phyloP scores from a whole-genome alignment of 2,113 vertebrate species.

The Rhynchomys soricoides region DNA sequence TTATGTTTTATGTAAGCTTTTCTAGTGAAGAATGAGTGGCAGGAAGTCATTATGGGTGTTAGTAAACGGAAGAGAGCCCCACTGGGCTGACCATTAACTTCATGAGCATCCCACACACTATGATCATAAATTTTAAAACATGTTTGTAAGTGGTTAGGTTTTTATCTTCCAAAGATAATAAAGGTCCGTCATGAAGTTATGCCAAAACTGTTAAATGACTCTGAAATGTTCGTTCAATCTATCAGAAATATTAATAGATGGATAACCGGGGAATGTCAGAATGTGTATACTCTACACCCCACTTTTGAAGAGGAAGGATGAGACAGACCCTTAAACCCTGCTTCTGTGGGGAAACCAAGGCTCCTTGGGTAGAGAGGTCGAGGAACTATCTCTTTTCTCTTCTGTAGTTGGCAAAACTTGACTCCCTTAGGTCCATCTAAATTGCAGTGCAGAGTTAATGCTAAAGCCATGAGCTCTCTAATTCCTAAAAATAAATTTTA shows the following conservation, averaged over 20 bases:
- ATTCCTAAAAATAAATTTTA: constrained; percentile 6
- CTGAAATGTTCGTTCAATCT: neutral
- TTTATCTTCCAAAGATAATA: constrained; percentile 1
- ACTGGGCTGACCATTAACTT: neutral
- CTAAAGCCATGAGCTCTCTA: neutral
- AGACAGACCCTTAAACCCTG: neutral
- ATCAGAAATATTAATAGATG: neutral
- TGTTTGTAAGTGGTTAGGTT: constrained; percentile 38
- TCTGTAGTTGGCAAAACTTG: neutral
- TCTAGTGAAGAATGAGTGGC: constrained; percentile 17
- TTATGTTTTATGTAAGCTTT: neutral
- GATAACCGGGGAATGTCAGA: neutral
- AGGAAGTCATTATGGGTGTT: neutral
- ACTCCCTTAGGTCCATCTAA: neutral
- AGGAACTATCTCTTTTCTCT: neutral
- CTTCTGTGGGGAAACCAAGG: neutral
- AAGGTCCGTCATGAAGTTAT: neutral
- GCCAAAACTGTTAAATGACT: neutral
- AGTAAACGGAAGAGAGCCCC: neutral
- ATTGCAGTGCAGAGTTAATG: neutral
- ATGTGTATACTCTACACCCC: neutral
- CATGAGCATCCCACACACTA: neutral
- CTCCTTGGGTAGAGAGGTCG: neutral
- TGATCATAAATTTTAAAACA: constrained; percentile 37
- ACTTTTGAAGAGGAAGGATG: neutral